Evolutionary conservation across 2,113 vertebrate genomes (phyloP).

Genomic region (Malurus elegans): DNA sequence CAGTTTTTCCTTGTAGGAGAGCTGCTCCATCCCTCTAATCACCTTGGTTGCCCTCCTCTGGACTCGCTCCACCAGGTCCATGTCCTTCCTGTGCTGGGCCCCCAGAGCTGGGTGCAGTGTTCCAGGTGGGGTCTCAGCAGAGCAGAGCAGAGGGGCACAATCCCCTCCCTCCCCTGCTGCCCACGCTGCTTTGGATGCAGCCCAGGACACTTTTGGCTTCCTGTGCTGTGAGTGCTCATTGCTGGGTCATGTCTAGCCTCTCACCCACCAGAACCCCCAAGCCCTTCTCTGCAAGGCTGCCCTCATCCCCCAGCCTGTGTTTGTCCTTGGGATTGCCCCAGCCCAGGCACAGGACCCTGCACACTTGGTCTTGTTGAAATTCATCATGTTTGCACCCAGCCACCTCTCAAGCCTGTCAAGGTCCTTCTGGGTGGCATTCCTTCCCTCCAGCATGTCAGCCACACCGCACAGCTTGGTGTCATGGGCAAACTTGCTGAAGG

Average conservation of each 20-base stretch:
- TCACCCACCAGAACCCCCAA: neutral
- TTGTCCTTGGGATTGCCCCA: neutral
- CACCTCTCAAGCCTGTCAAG: neutral
- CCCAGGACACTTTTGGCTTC: neutral
- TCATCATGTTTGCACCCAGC: neutral
- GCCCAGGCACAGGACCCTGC: neutral
- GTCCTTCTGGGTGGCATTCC: neutral
- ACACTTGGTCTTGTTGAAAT: neutral
- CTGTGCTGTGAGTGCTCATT: neutral
- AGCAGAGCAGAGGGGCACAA: neutral
- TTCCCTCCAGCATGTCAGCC: neutral
- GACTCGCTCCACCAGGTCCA: rapidly evolving
- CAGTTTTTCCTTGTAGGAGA: neutral
- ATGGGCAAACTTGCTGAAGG: neutral
- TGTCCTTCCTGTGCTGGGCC: neutral
- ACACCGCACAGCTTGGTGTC: neutral
- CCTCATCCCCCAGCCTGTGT: neutral
- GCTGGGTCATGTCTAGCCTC: neutral
- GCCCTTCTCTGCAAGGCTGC: rapidly evolving
- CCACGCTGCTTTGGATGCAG: neutral
- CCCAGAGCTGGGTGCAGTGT: neutral
- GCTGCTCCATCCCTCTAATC: rapidly evolving
- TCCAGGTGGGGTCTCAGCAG: neutral
- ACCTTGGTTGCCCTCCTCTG: rapidly evolving
- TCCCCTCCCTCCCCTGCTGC: neutral